These are phyloP conservation scores for Ailuropoda melanoleuca DNA, from an alignment of 2,113 vertebrate species.

Conservation along the genomic window DNA sequence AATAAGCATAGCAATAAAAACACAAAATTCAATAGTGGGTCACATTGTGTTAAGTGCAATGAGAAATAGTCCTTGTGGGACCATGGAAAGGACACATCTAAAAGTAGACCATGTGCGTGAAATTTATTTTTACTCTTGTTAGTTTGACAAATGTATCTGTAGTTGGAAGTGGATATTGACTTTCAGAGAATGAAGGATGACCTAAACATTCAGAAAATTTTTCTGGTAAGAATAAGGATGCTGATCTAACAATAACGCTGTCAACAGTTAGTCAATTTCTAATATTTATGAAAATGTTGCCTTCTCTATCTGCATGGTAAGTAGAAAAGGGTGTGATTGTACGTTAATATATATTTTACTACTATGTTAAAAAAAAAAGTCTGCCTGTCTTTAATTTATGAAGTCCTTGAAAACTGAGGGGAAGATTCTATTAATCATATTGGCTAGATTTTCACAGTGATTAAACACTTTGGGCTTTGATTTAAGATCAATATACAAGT, in stretches of 20 bases:
- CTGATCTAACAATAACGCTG: slow-evolving; percentile 1
- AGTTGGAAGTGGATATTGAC: not conserved
- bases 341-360: not conserved
- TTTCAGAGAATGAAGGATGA: slow-evolving; percentile 12
- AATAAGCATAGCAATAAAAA: not conserved
- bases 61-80: not conserved
- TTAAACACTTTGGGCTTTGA: not conserved
- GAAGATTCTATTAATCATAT: not conserved
- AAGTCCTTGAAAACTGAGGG: not conserved
- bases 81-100: not conserved
- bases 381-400: not conserved
- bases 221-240: not conserved
- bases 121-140: not conserved
- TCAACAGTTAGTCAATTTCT: not conserved
- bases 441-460: not conserved
- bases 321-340: not conserved
- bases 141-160: not conserved
- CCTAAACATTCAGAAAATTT: not conserved
- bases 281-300: slow-evolving; percentile 5
- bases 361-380: not conserved
- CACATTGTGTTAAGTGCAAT: not conserved
- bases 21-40: not conserved
- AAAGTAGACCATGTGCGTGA: not conserved
- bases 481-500: not conserved
- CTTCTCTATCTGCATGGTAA: not conserved